Evolutionary conservation across 2,113 vertebrate species (phyloP).

Genomic region (Scophthalmus maximus): DNA sequence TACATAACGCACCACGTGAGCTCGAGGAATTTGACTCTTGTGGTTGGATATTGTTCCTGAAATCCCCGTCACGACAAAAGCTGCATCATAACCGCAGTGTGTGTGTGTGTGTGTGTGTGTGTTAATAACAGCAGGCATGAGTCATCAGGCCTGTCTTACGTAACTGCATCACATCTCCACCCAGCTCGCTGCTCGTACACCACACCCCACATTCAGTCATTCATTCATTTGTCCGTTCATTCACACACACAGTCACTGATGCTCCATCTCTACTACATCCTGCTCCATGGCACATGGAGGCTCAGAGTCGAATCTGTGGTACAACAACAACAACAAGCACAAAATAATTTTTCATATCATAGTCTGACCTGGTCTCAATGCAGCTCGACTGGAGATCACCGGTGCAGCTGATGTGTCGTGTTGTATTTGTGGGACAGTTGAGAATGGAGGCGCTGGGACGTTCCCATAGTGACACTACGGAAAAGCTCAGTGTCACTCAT

Average conservation of each 20-base stretch:
- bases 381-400: slow-evolving; percentile 1
- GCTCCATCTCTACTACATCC: too few species aligned
- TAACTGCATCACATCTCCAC: slow-evolving; percentile 71
- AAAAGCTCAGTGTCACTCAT: not conserved
- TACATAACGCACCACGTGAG: too few species aligned
- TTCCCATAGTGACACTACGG: not conserved
- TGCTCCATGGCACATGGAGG: slow-evolving; percentile 71
- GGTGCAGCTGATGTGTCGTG: slow-evolving; percentile 15
- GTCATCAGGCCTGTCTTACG: slow-evolving; percentile 72
- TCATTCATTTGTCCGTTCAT: too few species aligned
- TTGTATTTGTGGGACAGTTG: slow-evolving; percentile 23
- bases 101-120: slow-evolving; percentile 69
- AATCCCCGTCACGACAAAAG: slow-evolving; percentile 44
- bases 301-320: slow-evolving; percentile 35
- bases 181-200: slow-evolving; percentile 62
- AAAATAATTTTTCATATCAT: slow-evolving; percentile 15
- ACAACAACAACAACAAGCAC: too few species aligned
- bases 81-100: slow-evolving; percentile 60
- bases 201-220: slow-evolving; percentile 76
- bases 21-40: too few species aligned
- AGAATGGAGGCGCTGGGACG: slow-evolving; percentile 16
- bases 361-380: not conserved
- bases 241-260: too few species aligned
- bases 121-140: slow-evolving; percentile 78
- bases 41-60: slow-evolving; percentile 27